Base-by-base conservation (phyloP, 2,797 vertebrate species). In the Anolis apletophallus region DNA sequence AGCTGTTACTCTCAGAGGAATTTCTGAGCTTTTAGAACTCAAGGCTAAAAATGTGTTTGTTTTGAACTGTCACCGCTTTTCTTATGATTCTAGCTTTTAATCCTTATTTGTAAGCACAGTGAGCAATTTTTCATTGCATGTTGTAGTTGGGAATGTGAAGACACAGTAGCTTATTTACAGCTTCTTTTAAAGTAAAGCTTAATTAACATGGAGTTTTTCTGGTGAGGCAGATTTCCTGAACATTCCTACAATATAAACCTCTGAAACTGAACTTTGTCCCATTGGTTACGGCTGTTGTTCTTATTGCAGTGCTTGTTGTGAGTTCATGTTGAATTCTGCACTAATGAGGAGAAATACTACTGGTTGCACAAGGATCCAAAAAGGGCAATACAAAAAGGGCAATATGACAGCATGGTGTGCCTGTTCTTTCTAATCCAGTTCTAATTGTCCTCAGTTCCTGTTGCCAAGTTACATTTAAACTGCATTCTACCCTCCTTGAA, bases 181-280 rank as follows among this genome's bases (percentile, higher is more conserved):
- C 83, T 67, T 67, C 21, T 80, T 86, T 69, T 59, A 52, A 81
- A 59, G 52, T 86, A 50, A 32, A 87, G 21, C 89, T 69, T 83
- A 76, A 52, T 59, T 67, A n/a, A 14, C 0, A 29, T 76, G 85
- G 84, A 29, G 46, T 75, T 87, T 87, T 54, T 21, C 72, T 64
- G 67, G 77, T 76, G 50, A 88, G 36, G 82, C 83, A 87, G 3
- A 64, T 71, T 74, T 88, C 52, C n/a, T 69, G 81, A 55, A 21
- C 29, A 68, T 78, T 81, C 26, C 67, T 59, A 36, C 81, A 75
- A 67, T 74, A 57, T 61, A 87, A 84, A 23, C 26, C 57, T 83
- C 40, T 64, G 64, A 54, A 77, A n/a, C 2, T 54, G 72, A 32
- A 23, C 3, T 78, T 81, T 85, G 32, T 34, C 50, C 46, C 32